Conservation (phyloP, 2,888 invertebrate genomes). For the Troilus luridus region DNA sequence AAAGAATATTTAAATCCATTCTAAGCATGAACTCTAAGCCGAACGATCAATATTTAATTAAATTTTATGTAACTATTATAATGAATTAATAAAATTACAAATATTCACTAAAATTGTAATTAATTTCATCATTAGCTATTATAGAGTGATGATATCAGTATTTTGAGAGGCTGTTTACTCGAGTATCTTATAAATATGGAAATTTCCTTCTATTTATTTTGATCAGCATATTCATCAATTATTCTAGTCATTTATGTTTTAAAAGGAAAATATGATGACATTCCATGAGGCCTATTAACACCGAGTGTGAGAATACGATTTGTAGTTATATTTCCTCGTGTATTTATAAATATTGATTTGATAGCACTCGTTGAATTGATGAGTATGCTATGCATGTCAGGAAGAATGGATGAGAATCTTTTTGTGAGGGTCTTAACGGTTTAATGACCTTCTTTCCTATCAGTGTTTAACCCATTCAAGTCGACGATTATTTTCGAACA, state of each 20-base stretch:
- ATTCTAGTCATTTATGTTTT: neutral
- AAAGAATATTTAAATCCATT: neutral
- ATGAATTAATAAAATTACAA: neutral
- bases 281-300: too few species aligned
- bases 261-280: neutral
- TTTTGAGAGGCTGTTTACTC: neutral
- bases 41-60: neutral
- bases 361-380: too few species aligned
- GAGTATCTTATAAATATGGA: neutral
- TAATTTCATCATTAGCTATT: neutral
- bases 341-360: too few species aligned
- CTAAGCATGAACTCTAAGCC: neutral
- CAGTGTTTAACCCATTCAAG: too few species aligned
- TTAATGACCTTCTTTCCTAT: too few species aligned
- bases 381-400: too few species aligned
- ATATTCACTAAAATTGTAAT: too few species aligned
- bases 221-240: neutral
- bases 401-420: too few species aligned
- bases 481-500: too few species aligned
- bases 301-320: too few species aligned
- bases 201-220: neutral
- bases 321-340: too few species aligned
- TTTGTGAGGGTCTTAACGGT: too few species aligned
- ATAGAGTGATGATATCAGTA: neutral
- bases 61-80: neutral